Conservation (phyloP, 2,113 vertebrate genomes). For the Poeciliopsis occidentalis region DNA sequence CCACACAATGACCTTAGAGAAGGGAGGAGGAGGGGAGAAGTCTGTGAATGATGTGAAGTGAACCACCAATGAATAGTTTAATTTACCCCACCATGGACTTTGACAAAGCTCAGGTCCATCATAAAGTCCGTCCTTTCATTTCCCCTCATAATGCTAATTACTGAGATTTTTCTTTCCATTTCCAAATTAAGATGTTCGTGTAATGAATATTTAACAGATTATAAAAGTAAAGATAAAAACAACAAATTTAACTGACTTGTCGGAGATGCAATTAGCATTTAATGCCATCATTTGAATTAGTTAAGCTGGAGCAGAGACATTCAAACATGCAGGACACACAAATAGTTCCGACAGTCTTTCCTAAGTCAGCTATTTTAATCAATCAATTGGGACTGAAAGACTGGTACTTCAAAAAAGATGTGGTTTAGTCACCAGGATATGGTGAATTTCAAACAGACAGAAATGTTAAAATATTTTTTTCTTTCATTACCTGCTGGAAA, state of each 20-base stretch:
- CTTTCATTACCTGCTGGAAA: no score
- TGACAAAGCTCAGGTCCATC: slow-evolving; percentile 12
- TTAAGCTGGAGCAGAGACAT: neutral
- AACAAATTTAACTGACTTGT: neutral
- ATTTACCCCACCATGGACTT: slow-evolving; percentile 20
- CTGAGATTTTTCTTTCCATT: neutral
- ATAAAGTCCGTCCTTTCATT: neutral
- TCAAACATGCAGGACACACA: neutral
- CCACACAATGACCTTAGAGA: slow-evolving; percentile 55
- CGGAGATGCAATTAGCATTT: neutral
- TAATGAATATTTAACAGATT: neutral
- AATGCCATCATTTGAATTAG: no score
- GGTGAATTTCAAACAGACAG: neutral
- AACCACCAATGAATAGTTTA: slow-evolving; percentile 54
- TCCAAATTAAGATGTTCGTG: neutral
- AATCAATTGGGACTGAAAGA: neutral
- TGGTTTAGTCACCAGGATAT: neutral
- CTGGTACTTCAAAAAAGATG: neutral
- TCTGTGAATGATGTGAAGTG: slow-evolving; percentile 67
- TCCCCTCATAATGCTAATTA: slow-evolving; percentile 8
- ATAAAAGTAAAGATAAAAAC: neutral
- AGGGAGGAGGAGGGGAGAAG: slow-evolving; percentile 49
- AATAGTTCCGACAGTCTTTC: no score
- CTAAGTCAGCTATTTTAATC: neutral
- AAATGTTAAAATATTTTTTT: neutral